phyloP scores from a whole-genome alignment of 2,888 invertebrate species.

The Embidobia sp. region DNA sequence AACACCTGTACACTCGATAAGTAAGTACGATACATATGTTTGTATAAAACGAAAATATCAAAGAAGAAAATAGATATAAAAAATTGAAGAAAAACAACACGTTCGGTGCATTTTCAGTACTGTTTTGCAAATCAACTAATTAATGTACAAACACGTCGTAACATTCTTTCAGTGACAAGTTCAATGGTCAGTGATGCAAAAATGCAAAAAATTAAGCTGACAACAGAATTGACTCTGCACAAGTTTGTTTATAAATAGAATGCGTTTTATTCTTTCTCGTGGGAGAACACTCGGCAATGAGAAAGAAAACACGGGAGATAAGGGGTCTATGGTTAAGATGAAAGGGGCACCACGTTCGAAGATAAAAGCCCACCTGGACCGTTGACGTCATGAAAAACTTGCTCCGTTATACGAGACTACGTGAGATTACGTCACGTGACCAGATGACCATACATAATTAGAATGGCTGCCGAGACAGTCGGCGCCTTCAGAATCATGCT shows the following conservation, averaged over 20 bases:
- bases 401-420: constrained; percentile 70
- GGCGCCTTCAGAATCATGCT: constrained; percentile 48
- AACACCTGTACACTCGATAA: too few relatives aligned
- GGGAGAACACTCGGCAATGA: constrained; percentile 44
- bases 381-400: constrained; percentile 71
- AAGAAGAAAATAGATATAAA: too few relatives aligned
- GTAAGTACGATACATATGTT: too few relatives aligned
- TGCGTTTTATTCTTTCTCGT: constrained; percentile 45
- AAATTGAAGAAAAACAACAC: too few relatives aligned
- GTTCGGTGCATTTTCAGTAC: not conserved
- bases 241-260: constrained; percentile 69
- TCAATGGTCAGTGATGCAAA: constrained; percentile 3
- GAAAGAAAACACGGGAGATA: constrained; percentile 44
- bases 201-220: constrained; percentile 7
- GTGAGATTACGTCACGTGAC: constrained; percentile 73
- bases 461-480: constrained; percentile 48
- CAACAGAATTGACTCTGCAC: constrained; percentile 42
- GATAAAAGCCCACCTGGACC: constrained; percentile 70
- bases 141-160: constrained; percentile 12
- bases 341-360: constrained; percentile 58
- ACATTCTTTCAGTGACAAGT: constrained; percentile 2
- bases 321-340: constrained; percentile 48
- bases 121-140: not conserved
- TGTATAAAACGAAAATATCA: too few relatives aligned
- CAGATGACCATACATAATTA: constrained; percentile 67